Evolutionary conservation across 2,888 invertebrate genomes (phyloP).

Genomic region (Dione juno): DNA sequence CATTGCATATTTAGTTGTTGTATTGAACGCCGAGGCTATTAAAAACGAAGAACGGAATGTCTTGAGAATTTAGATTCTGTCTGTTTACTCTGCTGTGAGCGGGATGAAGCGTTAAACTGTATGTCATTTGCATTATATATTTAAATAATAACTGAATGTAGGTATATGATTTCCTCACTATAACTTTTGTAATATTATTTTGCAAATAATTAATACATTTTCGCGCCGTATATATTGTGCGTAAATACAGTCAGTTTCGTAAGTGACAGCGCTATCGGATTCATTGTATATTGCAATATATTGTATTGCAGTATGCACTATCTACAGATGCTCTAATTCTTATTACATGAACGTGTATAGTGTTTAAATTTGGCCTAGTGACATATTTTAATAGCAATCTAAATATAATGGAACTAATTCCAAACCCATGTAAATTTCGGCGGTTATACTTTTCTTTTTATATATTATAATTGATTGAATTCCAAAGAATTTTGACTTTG

Average conservation of each 20-base stretch:
- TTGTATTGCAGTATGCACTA: constrained; percentile 48
- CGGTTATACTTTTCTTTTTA: background rate
- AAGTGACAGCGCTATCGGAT: constrained; percentile 46
- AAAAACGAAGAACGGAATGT: too few relatives aligned
- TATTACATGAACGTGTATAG: background rate
- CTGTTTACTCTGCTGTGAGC: background rate
- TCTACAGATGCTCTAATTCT: constrained; percentile 19
- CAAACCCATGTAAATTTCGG: background rate
- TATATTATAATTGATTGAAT: background rate
- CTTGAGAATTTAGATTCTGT: too few relatives aligned
- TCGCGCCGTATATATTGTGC: background rate
- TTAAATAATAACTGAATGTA: too few relatives aligned
- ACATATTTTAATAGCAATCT: background rate
- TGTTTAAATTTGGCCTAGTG: background rate
- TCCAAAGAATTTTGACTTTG: too few relatives aligned
- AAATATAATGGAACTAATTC: background rate
- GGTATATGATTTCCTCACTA: background rate
- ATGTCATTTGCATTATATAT: too few relatives aligned
- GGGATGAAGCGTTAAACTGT: too few relatives aligned
- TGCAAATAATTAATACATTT: background rate
- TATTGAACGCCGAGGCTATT: too few relatives aligned
- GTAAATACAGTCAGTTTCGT: constrained; percentile 17
- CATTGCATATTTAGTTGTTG: too few relatives aligned
- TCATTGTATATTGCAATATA: constrained; percentile 46
- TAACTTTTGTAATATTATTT: background rate